Conservation (phyloP, 2,888 invertebrate species). For the Abrostola tripartita region DNA sequence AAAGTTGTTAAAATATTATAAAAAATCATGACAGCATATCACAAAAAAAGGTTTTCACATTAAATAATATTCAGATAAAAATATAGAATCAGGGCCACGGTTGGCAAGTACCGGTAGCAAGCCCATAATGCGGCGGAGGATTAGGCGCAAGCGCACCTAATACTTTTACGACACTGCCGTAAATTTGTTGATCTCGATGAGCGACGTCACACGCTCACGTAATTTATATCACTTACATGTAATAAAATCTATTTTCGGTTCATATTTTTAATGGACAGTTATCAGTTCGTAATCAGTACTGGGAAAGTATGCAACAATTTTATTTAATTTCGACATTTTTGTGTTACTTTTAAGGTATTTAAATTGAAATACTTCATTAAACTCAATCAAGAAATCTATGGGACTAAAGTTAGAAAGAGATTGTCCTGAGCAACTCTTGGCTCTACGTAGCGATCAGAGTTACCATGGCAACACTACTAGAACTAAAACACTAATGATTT, state of each 20-base stretch:
- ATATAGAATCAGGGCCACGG: constrained; percentile 75
- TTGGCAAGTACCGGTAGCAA: constrained; percentile 70
- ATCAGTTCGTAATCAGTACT: constrained; percentile 36
- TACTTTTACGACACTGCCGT: constrained; percentile 82
- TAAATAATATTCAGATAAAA: constrained; percentile 58
- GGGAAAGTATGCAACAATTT: constrained; percentile 1
- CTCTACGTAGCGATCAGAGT: too few relatives aligned
- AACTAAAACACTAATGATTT: too few relatives aligned
- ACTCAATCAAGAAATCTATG: too few relatives aligned
- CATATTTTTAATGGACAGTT: constrained; percentile 50
- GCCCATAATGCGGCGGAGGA: constrained; percentile 77
- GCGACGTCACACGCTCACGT: constrained; percentile 65
- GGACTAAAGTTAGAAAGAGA: too few relatives aligned
- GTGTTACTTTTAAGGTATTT: neutral
- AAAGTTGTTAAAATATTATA: neutral
- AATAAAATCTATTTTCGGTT: constrained; percentile 71
- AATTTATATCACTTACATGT: constrained; percentile 72
- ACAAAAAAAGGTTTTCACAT: constrained; percentile 39
- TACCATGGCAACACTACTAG: too few relatives aligned
- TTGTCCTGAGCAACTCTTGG: too few relatives aligned
- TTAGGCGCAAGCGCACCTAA: constrained; percentile 75
- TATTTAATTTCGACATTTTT: neutral
- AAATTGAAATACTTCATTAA: too few relatives aligned
- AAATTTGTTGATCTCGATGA: constrained; percentile 79
- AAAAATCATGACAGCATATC: constrained; percentile 31